Percentiles rank a stretch among this genome's conserved stretches.
These are phyloP conservation scores for Trichopria drosophilae DNA, from an alignment of 2,888 invertebrate species.

Conservation along the genomic window DNA sequence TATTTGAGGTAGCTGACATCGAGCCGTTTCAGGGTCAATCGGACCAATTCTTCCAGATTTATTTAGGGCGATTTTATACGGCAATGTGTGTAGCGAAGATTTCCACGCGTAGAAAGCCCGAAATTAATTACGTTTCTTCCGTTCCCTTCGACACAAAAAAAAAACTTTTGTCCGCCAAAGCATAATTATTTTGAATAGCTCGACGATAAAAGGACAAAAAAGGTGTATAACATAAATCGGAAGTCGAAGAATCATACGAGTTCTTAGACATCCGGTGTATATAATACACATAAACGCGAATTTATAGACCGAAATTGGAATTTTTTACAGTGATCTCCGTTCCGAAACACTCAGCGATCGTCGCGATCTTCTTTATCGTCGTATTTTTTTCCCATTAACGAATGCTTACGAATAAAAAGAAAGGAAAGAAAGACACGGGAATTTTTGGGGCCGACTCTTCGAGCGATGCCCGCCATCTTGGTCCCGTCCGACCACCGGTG, in stretches of 20 bases:
- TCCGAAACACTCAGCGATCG: too few relatives aligned
- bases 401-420: too few relatives aligned
- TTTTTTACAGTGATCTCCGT: too few relatives aligned
- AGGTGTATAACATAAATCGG: not conserved
- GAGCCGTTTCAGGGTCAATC: slow-evolving; percentile 57
- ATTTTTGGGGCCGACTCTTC: slow-evolving; percentile 50
- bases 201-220: slow-evolving; percentile 1
- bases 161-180: not conserved
- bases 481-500: slow-evolving; percentile 54
- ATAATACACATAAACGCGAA: too few relatives aligned
- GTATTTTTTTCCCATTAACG: too few relatives aligned
- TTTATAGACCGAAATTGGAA: too few relatives aligned
- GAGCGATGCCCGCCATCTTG: slow-evolving; percentile 55
- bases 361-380: too few relatives aligned
- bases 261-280: too few relatives aligned
- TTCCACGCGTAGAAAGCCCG: too few relatives aligned
- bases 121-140: too few relatives aligned
- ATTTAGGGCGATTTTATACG: slow-evolving; percentile 8
- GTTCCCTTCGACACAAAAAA: slow-evolving; percentile 2
- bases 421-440: slow-evolving; percentile 47
- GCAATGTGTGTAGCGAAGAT: too few relatives aligned
- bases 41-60: slow-evolving; percentile 50
- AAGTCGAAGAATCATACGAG: slow-evolving; percentile 7
- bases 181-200: slow-evolving; percentile 8
- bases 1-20: slow-evolving; percentile 57